Percentiles rank a stretch among this genome's conserved stretches.
These are phyloP conservation scores for Notospermus geniculatus DNA, from an alignment of 1,140 invertebrate species.

Conservation along the genomic window DNA sequence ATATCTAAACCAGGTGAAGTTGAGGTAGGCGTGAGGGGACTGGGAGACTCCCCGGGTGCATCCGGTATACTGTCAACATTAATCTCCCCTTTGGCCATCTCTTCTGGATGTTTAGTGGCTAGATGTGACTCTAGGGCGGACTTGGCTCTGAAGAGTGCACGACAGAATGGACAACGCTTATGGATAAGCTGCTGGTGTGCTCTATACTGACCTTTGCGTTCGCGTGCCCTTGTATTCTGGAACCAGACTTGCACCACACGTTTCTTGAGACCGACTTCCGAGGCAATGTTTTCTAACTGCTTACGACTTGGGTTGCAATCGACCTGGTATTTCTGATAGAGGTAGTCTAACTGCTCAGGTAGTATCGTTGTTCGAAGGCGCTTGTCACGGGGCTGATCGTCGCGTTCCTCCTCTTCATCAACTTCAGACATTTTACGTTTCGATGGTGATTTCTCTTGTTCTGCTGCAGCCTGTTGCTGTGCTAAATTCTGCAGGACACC, in stretches of 20 bases:
- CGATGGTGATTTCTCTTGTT: slow-evolving; percentile 19
- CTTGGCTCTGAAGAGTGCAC: slow-evolving; percentile 90
- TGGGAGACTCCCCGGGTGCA: slow-evolving; percentile 64
- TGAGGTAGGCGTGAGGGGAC: slow-evolving; percentile 58
- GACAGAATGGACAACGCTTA: slow-evolving; percentile 91
- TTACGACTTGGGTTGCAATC: slow-evolving; percentile 96
- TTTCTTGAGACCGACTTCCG: slow-evolving; percentile 86
- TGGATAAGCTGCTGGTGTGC: slow-evolving; percentile 94
- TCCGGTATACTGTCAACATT: slow-evolving; percentile 91
- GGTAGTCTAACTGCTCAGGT: slow-evolving; percentile 93
- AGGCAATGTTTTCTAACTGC: slow-evolving; percentile 94
- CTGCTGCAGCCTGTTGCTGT: slow-evolving; percentile 55
- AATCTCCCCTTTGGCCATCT: slow-evolving; percentile 85
- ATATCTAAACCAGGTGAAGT: slow-evolving; percentile 60
- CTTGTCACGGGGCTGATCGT: slow-evolving; percentile 75
- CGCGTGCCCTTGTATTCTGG: slow-evolving; percentile 97
- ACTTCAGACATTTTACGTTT: slow-evolving; percentile 57
- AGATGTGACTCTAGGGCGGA: slow-evolving; percentile 91
- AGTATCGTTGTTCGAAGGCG: slow-evolving; percentile 91
- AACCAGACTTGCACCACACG: slow-evolving; percentile 96
- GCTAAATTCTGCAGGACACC: slow-evolving; percentile 91
- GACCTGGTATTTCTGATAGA: slow-evolving; percentile 96
- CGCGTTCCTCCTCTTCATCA: slow-evolving; percentile 63
- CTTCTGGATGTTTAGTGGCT: slow-evolving; percentile 88
- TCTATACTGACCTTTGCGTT: slow-evolving; percentile 92